Evolutionary conservation across 2,797 vertebrate genomes (phyloP), one percentile per base, ranked within the genome.

Genomic region (Betta splendens): DNA sequence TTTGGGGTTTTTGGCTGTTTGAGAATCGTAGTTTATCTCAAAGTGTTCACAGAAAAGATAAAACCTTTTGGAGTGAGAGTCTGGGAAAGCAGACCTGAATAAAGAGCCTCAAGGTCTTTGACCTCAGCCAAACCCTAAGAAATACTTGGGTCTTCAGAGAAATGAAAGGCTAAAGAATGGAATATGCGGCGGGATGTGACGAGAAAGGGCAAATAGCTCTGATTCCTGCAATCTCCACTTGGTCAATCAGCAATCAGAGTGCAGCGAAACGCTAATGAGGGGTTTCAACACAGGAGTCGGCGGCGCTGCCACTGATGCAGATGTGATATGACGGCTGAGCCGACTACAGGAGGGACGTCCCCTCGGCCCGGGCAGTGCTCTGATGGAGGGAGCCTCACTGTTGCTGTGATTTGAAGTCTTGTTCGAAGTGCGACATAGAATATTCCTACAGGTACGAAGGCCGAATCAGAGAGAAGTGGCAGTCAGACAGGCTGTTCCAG

Each of bases 201-300:
- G 63, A 48, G 63, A 35, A 67, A 56, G 57, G 72, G 72, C 70
- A 86, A 85, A 79, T 50, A 61, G 63, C 68, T 82, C 78, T 72
- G 69, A 79, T 77, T 63, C 69, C 43, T 83, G 59, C 64, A 79
- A 83, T 79, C 29, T 71, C 71, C 80, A 36, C 75, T 70, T 79
- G 85, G 75, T 86, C 85, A 85, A 88, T 89, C 84, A 83, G 84
- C 75, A 89, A 87, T 90, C 83, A 85, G 73, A 79, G 53, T 7
- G 35, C 59, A 56, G 55, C 77, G 79, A 74, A 69, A 77, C 69
- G 66, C 80, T 88, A 87, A 88, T 84, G 85, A 90, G 74, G 56
- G 73, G 72, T 74, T 78, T 75, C 64, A 67, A 68, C 46, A 57
- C 43, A 44, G 48, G 51, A 76, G 79, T 75, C 67, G 68, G 71